Evolutionary conservation across 2,113 vertebrate species (phyloP), one percentile per base, ranked within the genome.

Genomic region (Phyllopteryx taeniolatus): DNA sequence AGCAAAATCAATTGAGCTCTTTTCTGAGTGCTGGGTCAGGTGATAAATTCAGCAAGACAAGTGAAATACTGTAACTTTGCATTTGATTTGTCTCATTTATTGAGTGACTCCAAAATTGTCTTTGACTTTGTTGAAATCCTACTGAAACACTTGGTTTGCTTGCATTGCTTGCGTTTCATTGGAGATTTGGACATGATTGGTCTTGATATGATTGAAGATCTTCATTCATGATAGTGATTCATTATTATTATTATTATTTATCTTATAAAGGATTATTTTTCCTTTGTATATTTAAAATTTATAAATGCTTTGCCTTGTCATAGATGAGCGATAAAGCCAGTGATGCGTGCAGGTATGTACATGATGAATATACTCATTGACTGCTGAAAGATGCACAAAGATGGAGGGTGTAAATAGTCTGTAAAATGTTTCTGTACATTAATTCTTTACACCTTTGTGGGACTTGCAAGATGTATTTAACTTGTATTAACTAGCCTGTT

Each of bases 351-450:
- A 39, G 60, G 33, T 15, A 35, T 62, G 31, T 43, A 64, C 17
- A 5, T 70, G 57, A 75, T 44, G 2, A 74, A 67, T 83, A 63
- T 35, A 39, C 20, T 81, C 64, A 67, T 79, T 46, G 70, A 62
- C 51, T 78, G 79, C 78, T 78, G 46, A 68, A 75, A 73, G 63
- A 67, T 80, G 67, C 5, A 73, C 54, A 14, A 72, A 70, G 76
- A 76, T 51, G 47, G 56, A 77, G 80, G 63, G 65, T 87, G 87
- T 89, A 92, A 88, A 92, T 92, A 92, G 83, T 92, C 88, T 91
- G 90, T 90, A 84, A 87, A 87, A 79, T 83, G 71, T 80, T 74
- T 80, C 82, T 92, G 89, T 92, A 90, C 83, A 90, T 86, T 88
- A 75, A 85, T 83, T 78, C 79, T 86, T 88, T 81, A 79, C 73